Percentiles rank a stretch among this genome's conserved stretches.
phyloP scores from a whole-genome alignment of 2,113 vertebrate genomes.

The Macaca nemestrina region DNA sequence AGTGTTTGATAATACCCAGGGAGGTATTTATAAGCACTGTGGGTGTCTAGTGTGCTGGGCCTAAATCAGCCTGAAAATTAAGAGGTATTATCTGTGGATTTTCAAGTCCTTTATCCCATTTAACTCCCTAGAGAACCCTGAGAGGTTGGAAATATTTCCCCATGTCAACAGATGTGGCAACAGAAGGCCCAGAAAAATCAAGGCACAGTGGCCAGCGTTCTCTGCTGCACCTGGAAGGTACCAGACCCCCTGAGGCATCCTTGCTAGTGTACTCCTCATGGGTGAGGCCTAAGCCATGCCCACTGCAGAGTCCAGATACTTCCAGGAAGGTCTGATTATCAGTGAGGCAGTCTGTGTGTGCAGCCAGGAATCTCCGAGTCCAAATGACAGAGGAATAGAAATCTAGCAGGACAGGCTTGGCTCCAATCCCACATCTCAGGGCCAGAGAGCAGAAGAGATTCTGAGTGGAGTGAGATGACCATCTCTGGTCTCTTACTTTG shows the following conservation, averaged over 20 bases:
- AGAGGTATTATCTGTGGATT: not conserved
- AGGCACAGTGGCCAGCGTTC: not conserved
- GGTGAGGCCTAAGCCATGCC: not conserved
- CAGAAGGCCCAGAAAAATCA: not conserved
- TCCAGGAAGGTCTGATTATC: not conserved
- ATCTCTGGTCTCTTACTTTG: not conserved
- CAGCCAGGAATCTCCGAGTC: not conserved
- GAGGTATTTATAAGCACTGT: not conserved
- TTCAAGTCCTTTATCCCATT: not conserved
- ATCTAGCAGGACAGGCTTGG: not conserved
- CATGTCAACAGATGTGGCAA: too few relatives aligned
- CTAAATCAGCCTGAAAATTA: not conserved
- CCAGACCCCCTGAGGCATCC: not conserved
- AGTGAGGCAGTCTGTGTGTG: too few relatives aligned
- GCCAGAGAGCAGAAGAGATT: not conserved
- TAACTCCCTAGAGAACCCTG: not conserved
- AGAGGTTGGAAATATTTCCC: not conserved
- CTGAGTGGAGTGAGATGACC: not conserved
- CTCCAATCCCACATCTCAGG: not conserved
- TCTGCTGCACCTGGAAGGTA: not conserved
- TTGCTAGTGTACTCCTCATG: too few relatives aligned
- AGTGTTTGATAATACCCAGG: not conserved
- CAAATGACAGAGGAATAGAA: not conserved
- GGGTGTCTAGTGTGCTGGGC: not conserved
- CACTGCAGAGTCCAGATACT: not conserved